Percentiles rank a stretch among this genome's conserved stretches.
Evolutionary conservation across 1,140 invertebrate species (phyloP).

Genomic region (Pseudachorutes palmiensis): DNA sequence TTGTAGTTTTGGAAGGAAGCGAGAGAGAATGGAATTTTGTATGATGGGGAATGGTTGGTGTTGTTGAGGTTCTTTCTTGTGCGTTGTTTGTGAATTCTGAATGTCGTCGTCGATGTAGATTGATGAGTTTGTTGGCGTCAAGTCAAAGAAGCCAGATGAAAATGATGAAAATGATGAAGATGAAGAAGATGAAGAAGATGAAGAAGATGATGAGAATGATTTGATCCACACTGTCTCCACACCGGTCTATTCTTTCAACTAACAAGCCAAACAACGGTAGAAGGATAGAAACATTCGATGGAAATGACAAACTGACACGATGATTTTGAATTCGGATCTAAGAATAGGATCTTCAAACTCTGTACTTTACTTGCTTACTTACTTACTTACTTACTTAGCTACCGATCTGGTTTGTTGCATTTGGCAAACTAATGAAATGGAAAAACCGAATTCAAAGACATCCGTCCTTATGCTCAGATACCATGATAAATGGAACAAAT

Average conservation of each 20-base stretch:
- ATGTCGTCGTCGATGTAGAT: constrained; percentile 31
- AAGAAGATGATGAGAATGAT: background rate
- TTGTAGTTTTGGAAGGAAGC: constrained; percentile 4
- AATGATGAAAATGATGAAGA: background rate
- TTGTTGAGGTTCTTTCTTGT: background rate
- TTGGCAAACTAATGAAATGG: constrained; percentile 36
- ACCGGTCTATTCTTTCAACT: constrained; percentile 24
- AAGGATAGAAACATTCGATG: background rate
- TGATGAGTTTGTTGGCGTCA: constrained; percentile 40
- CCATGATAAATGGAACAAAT: too few relatives aligned
- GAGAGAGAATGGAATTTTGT: constrained; percentile 9
- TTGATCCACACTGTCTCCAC: background rate
- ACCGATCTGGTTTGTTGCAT: constrained; percentile 24
- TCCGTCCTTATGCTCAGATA: constrained; percentile 21
- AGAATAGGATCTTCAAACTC: constrained; percentile 3
- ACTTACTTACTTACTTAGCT: background rate
- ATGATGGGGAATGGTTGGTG: background rate
- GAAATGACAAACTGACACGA: background rate
- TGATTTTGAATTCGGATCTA: background rate
- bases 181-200: too few relatives aligned
- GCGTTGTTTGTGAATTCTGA: background rate
- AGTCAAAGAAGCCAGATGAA: constrained; percentile 37
- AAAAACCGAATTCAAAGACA: constrained; percentile 9
- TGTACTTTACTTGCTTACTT: background rate
- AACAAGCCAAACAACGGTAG: background rate